Evolutionary conservation across 92 coral and sea anemone species (phyloP), one percentile per base, ranked within the genome.

Genomic region (Phenganax stokvisi): DNA sequence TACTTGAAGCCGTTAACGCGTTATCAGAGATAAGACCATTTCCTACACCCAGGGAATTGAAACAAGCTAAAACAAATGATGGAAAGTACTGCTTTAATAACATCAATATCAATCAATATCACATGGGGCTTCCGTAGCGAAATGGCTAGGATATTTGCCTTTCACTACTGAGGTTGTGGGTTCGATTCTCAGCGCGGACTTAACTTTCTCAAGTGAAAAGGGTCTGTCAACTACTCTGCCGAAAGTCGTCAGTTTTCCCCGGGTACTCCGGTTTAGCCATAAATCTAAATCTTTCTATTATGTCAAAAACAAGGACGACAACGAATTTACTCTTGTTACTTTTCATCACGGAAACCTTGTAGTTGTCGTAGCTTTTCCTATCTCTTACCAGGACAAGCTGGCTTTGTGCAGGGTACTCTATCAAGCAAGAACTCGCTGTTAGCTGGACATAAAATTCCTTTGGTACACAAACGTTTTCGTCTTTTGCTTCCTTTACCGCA

Each of bases 381-480:
- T 25, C 17, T 11, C 66, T 79, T 85, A 90, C 97, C 97, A 81
- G 99, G 97, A 54, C 99, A 96, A 54, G 97, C 87, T 60, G 99
- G 99, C 65, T 85, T 88, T 67, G 87, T 86, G 60, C 99, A 96
- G 13, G 92, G 92, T 27, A 87, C 85, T 66, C 91, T 88, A 57
- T 96, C 92, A 25, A 87, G 84, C 75, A 76, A 84, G 20, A 86
- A 79, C 67, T 90, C 88, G 68, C 85, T 84, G 75, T 97, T 97
- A 2, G 89, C 74, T 27, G 85, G 82, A 82, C 99, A 96, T 57
- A 79, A 80, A n/a, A 81, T 84, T 52, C 87, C 86, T 72, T 75
- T 81, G 31, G 79, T 83, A 69, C 86, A 89, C 65, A 86, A 81
- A 73, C 99, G 92, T 60, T 88, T 90, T 17, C 84, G 77, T 69